These are phyloP conservation scores for Chloroceryle aenea DNA, from an alignment of 2,113 vertebrate genomes.

Conservation along the genomic window DNA sequence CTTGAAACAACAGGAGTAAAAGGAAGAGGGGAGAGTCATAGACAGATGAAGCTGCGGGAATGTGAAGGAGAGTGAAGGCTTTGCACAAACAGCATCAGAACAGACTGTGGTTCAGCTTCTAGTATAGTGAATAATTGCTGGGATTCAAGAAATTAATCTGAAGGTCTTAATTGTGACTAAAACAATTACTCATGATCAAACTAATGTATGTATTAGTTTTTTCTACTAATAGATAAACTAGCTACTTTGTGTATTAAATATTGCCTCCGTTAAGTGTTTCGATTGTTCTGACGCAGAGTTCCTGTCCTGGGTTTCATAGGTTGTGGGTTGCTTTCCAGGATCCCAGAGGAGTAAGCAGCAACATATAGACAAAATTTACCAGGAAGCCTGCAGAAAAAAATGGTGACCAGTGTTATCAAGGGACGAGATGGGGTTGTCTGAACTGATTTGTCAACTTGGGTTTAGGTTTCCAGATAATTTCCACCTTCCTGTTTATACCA, in stretches of 20 bases:
- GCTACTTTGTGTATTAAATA: not conserved
- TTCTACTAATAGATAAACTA: not conserved
- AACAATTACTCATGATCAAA: not conserved
- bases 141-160: not conserved
- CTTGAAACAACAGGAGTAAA: not conserved
- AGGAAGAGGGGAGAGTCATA: not conserved
- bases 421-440: not conserved
- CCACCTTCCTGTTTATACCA: not conserved
- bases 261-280: not conserved
- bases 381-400: not conserved
- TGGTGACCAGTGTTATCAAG: not conserved
- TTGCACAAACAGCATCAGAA: not conserved
- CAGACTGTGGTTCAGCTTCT: not conserved
- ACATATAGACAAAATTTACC: not conserved
- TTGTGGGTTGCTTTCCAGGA: not conserved
- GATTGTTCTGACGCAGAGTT: not conserved
- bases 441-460: not conserved
- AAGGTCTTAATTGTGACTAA: constrained; percentile 16
- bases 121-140: not conserved
- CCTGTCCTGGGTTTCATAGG: not conserved
- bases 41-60: not conserved
- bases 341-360: not conserved
- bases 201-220: not conserved
- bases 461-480: not conserved
- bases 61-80: not conserved